phyloP scores from a whole-genome alignment of 2,113 vertebrate species.

The Tichodroma muraria region DNA sequence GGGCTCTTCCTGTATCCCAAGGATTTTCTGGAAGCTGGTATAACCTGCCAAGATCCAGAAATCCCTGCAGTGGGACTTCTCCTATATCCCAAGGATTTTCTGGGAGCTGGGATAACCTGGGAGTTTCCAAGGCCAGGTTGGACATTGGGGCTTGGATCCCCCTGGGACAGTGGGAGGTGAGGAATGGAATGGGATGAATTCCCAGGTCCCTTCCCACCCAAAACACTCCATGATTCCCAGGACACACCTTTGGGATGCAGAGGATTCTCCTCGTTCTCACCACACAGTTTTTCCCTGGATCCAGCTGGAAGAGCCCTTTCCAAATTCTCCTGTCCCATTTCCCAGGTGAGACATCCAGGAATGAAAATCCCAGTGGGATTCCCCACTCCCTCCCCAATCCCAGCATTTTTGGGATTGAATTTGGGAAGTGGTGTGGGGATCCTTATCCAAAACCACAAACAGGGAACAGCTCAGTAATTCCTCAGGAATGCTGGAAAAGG shows the following conservation, averaged over 20 bases:
- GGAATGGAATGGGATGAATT: too few species aligned
- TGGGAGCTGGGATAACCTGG: background rate
- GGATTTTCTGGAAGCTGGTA: too few species aligned
- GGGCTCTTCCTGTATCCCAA: too few species aligned
- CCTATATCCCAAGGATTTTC: background rate
- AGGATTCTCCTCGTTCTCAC: background rate
- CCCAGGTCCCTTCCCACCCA: too few species aligned
- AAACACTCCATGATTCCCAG: background rate
- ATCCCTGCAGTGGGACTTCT: too few species aligned
- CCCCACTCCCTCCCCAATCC: background rate
- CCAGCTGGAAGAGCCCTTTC: background rate
- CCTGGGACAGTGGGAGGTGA: accelerated
- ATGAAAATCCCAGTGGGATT: background rate
- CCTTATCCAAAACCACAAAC: background rate
- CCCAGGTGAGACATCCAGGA: background rate
- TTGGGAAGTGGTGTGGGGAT: too few species aligned
- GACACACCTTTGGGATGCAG: background rate
- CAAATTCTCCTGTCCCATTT: background rate
- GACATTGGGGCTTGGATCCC: too few species aligned
- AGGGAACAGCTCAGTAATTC: background rate
- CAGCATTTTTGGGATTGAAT: background rate
- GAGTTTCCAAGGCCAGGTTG: too few species aligned
- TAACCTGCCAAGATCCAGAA: too few species aligned
- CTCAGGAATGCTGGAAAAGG: background rate
- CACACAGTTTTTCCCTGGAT: background rate